Base-by-base conservation (phyloP, 30 jellyfish, hydroid and myxozoan species). In the Pelagia noctiluca region DNA sequence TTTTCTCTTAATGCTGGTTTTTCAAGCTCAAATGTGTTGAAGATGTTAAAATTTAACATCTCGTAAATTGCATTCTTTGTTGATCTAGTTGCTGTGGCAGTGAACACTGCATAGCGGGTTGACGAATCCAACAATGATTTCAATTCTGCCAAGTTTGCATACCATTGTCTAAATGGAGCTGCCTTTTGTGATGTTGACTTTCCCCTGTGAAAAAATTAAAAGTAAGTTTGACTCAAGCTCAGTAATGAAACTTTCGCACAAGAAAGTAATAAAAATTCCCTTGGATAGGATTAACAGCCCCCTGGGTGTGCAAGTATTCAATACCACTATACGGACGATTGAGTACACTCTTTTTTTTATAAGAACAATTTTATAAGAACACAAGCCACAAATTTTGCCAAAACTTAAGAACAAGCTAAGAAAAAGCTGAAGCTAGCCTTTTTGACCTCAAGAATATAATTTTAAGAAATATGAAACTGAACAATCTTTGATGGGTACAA, bases 71-170 rank as follows among this genome's bases (percentile, higher is more conserved):
- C 24, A 4, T 30, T 4, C 28, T 34, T 63, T 13, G 77, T 63
- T 63, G 52, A 13, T 28, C 52, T 30, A 30, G 77, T 7, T 25
- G 77, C 77, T 63, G 77, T 63, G 52, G 77, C 77, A 7, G 77
- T 63, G 77, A 63, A 63, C 77, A 63, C 22, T 11, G 57, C 19
- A 63, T 7, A 63, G n/a, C 52, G n/a, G 11, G 52, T 63, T 63
- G 10, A 3, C n/a, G n/a, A 2, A 3, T 10, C 57, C 77, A 63
- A 25, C 52, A 63, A 25, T 34, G 77, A 63, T 34, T 63, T 30
- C 60, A 63, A 3, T 34, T 63, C 77, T 11, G 10, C 24, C 61
- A 63, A 25, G 52, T 30, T 34, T 2, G 77, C 77, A 63, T 63
- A 63, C 77, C 77, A 63, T 25, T 7, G n/a, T 30, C 77, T 7